Evolutionary conservation across 2,888 invertebrate genomes (phyloP).

Genomic region (Chorisops tibialis): DNA sequence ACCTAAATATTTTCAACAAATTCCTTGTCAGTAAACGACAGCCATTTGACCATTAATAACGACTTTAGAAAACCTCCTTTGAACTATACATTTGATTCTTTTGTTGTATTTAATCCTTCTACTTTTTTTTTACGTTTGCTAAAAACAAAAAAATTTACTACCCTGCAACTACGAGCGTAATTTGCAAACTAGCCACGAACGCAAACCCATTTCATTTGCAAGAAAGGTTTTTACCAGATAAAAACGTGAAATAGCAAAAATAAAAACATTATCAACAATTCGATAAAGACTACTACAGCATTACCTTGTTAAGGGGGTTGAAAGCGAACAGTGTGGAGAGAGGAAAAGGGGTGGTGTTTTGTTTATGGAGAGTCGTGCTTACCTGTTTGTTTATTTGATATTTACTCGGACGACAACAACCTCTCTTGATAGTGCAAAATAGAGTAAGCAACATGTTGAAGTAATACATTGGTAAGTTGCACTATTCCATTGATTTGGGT

Average conservation of each 20-base stretch:
- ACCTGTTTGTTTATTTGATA: conserved; percentile 10
- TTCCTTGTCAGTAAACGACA: conserved; percentile 20
- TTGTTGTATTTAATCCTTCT: background rate
- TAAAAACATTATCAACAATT: conserved; percentile 8
- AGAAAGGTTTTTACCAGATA: no score
- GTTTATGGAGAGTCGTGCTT: background rate
- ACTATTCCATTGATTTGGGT: background rate
- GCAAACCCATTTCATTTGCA: background rate
- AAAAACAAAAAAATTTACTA: background rate
- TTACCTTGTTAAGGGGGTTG: background rate
- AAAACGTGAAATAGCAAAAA: background rate
- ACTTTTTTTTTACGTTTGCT: conserved; percentile 1
- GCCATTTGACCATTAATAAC: conserved; percentile 25
- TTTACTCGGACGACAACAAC: conserved; percentile 8
- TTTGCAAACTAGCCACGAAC: background rate
- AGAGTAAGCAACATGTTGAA: conserved; percentile 10
- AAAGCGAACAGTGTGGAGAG: background rate
- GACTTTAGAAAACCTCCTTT: background rate
- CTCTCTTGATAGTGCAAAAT: background rate
- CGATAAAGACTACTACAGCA: background rate
- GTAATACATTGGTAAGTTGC: background rate
- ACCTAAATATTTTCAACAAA: conserved; percentile 11
- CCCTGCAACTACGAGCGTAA: background rate
- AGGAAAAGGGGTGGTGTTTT: background rate
- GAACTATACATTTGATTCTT: background rate